A percentile compares a stretch with the other conserved stretches of the same genome.
Evolutionary conservation across 2,113 vertebrate species (phyloP).

Genomic region (Gymnogyps californianus): DNA sequence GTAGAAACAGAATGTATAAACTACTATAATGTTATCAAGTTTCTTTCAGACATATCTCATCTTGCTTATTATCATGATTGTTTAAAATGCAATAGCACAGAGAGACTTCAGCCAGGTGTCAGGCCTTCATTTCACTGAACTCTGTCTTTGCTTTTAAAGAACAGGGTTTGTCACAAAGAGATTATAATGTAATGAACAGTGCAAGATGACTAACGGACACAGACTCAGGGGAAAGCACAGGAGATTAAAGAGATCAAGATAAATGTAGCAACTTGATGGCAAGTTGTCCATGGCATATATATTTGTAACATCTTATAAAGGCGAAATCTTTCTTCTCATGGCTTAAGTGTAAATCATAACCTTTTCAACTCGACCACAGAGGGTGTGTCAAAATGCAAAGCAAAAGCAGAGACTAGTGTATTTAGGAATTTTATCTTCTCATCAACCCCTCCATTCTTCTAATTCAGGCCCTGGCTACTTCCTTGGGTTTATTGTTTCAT

Average conservation of each 20-base stretch:
- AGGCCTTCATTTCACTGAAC: not conserved
- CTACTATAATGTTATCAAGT: not conserved
- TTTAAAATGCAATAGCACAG: accelerated
- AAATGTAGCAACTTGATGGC: not conserved
- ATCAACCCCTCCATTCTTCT: not conserved
- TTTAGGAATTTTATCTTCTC: not conserved
- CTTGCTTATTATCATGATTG: not conserved
- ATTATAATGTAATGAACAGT: not conserved
- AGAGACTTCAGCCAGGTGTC: not conserved
- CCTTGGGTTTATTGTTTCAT: not conserved
- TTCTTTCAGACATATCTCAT: not conserved
- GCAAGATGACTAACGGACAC: not conserved
- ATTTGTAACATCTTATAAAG: not conserved
- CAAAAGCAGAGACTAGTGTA: not conserved
- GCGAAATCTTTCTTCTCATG: not conserved
- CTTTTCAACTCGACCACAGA: too few species aligned
- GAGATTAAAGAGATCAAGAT: not conserved
- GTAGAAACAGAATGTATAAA: not conserved
- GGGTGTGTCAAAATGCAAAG: not conserved
- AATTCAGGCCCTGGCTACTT: not conserved
- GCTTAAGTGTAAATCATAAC: not conserved
- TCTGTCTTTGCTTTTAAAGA: not conserved
- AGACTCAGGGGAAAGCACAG: not conserved
- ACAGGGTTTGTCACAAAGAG: not conserved
- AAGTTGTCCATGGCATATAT: accelerated